Evolutionary conservation across 2,888 invertebrate species (phyloP).

Genomic region (Lasioglossum vierecki): DNA sequence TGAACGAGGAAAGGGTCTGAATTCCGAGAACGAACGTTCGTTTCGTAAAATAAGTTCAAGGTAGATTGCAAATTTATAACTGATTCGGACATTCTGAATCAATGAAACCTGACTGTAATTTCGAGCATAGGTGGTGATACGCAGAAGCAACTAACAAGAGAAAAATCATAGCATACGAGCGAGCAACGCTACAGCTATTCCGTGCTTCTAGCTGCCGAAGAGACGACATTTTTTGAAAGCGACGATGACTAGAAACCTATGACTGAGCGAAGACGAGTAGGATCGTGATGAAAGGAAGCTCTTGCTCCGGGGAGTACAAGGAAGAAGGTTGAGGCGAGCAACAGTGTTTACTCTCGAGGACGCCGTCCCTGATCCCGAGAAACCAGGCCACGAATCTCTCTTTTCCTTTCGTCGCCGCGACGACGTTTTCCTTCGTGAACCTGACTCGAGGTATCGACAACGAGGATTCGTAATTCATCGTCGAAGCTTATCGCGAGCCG

Average conservation of each 20-base stretch:
- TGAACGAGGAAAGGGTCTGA: not conserved
- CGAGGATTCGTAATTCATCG: not conserved
- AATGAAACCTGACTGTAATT: not conserved
- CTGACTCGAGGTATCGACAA: not conserved
- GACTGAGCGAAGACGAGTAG: not conserved
- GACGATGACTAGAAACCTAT: not conserved
- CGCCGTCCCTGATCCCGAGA: conserved; percentile 73
- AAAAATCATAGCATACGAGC: not conserved
- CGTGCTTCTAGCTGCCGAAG: not conserved
- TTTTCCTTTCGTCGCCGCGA: conserved; percentile 6
- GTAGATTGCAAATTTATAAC: too few species aligned
- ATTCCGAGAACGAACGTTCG: not conserved
- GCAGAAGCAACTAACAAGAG: not conserved
- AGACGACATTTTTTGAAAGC: not conserved
- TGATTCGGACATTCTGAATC: too few species aligned
- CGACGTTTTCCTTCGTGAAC: conserved; percentile 13
- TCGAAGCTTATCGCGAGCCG: not conserved
- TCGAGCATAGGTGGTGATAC: not conserved
- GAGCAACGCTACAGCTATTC: not conserved
- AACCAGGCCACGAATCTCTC: conserved; percentile 71
- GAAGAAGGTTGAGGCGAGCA: conserved; percentile 67
- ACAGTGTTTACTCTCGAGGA: conserved; percentile 73
- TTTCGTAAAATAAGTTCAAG: too few species aligned
- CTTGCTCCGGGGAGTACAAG: conserved; percentile 22
- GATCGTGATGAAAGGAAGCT: not conserved